Evolutionary conservation across 2,797 vertebrate genomes (phyloP), one percentile per base, ranked within the genome.

Genomic region (Loris lydekkerianus): DNA sequence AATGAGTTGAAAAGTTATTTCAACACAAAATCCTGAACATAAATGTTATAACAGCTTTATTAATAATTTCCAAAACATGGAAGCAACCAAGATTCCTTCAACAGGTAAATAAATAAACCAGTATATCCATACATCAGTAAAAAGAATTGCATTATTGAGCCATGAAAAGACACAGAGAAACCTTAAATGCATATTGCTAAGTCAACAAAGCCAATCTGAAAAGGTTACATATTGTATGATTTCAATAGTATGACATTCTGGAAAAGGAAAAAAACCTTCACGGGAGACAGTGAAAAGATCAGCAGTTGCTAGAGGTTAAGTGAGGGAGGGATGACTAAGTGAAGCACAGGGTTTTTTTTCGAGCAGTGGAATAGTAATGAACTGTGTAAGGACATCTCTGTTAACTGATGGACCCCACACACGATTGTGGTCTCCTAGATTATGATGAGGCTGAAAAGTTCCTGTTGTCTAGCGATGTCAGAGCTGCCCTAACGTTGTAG

Each of bases 191-290:
- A 83, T 58, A 27, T 88, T 95, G 29, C 40, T 93, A 61, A 83
- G 10, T 86, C 40, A 87, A 90, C 78, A 29, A 92, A 83, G 11
- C 21, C 60, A 82, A 60, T 60, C 23, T 43, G 29, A 43, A 75
- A 93, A 85, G 40, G 11, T 29, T 70, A n/a, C 14, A 34, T n/a
- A 46, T 25, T 40, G 0, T 61, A 83, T 76, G 72, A 84, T 56
- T 94, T 29, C n/a, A 67, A 93, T 46, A 37, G 86, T 37, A 40
- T 84, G 31, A 60, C 58, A 76, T 85, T 94, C 58, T 89, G 53
- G 29, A 86, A 87, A 88, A 70, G 37, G 15, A 5, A 83, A 86
- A 86, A 81, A 91, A 61, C 14, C 13, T 49, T 49, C 21, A 82
- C 63, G 81, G 27, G 23, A 77, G 61, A 91, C 8, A 60, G 43